Evolutionary conservation across 2,888 invertebrate species (phyloP).

Genomic region (Phengaris alcon): DNA sequence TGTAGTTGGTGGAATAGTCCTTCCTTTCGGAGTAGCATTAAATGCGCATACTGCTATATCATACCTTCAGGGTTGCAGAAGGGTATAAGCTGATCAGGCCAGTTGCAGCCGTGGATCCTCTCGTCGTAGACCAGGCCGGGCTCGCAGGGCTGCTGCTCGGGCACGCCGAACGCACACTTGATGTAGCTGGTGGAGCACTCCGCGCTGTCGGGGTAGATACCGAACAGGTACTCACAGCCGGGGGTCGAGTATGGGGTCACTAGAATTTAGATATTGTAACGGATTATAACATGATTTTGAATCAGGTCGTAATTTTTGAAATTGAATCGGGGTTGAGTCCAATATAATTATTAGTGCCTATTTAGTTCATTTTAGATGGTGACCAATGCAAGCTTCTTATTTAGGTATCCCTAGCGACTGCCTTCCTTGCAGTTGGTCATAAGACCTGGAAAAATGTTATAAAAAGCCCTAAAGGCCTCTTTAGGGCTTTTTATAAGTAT

Average conservation of each 20-base stretch:
- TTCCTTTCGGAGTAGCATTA: no score
- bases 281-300: background rate
- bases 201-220: conserved; percentile 89
- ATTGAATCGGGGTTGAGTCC: background rate
- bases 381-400: no score
- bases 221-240: conserved; percentile 93
- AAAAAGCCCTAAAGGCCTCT: no score
- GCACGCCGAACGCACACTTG: conserved; percentile 91
- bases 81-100: conserved; percentile 94
- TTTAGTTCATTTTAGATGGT: no score
- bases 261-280: conserved; percentile 54
- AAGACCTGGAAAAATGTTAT: no score
- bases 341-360: no score
- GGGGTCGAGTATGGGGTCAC: conserved; percentile 89
- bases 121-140: conserved; percentile 94
- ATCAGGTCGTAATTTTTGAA: background rate
- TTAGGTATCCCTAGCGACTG: no score
- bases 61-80: conserved; percentile 94
- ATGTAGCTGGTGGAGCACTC: conserved; percentile 92
- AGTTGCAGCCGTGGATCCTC: conserved; percentile 92
- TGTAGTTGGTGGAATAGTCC: conserved; percentile 86
- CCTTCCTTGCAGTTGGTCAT: no score
- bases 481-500: no score
- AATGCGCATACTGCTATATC: no score
- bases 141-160: conserved; percentile 89